Base-by-base conservation (phyloP, 2,888 invertebrate genomes). In the Eupithecia abbreviata region DNA sequence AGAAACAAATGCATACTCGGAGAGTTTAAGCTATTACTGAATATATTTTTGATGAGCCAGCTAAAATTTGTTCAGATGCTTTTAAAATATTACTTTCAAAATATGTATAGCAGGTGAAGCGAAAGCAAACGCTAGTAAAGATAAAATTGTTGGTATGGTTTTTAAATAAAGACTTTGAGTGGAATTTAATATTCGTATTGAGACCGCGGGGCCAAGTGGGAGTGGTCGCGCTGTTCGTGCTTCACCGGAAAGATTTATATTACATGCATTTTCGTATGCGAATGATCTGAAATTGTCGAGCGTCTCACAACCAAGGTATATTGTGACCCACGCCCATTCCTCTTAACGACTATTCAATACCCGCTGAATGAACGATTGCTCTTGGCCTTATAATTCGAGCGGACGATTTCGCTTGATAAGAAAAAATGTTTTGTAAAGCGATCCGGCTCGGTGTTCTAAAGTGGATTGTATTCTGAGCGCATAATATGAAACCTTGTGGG, bases 221-320 rank as follows among this genome's bases (percentile, higher is more conserved):
- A 92, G 95, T 92, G 95, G 93, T 89, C 85, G 90, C 55, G 51
- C 91, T 92, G 93, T 94, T 93, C 93, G 91, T 90, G 90, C 90
- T 88, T 91, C 94, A 93, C 94, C 94, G 94, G 95, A 95, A 95
- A 95, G 95, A 95, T 94, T 95, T 94, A 95, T 94, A 94, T 93
- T 94, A 95, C 95, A 92, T 93, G 92, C 93, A 92, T 91, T 93
- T 94, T 93, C 91, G 92, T 92, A 91, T 92, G 91, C 91, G 88
- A 91, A 91, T 93, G 93, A 95, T 95, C 95, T 93, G 93, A 92
- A 93, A 93, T 92, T 92, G 93, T 95, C 93, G 92, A 91, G 87
- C 84, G 82, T 85, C 77, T 78, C 79, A 85, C 84, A 85, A 84
- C 77, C 73, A 73, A 49, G 82, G 84, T 83, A 85, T 86, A 92